Conservation (phyloP, 2,797 vertebrate species). For the Vespertilio murinus region DNA sequence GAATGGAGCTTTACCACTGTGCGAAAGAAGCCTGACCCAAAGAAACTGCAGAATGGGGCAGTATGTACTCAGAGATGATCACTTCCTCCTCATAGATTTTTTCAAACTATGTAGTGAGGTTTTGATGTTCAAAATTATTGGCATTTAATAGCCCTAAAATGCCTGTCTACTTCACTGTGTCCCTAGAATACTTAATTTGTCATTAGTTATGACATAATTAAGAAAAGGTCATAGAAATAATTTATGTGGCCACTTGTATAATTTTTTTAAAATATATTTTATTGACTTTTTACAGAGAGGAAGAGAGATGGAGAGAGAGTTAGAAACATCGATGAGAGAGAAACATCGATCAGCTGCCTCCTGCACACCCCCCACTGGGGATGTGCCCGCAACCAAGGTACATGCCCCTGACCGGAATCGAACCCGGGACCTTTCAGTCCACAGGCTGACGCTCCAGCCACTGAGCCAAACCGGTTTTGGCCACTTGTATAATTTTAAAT, state of each 20-base stretch:
- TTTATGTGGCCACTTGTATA: not conserved
- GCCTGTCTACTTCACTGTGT: not conserved
- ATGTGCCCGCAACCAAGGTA: no score
- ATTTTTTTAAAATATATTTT: constrained; percentile 39
- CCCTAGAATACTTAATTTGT: constrained; percentile 34
- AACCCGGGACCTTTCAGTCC: no score
- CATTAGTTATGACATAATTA: constrained; percentile 38
- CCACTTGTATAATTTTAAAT: not conserved
- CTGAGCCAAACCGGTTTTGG: no score
- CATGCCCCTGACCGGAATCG: no score
- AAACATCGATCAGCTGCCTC: no score
- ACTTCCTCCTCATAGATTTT: not conserved
- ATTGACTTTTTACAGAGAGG: no score
- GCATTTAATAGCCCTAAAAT: not conserved
- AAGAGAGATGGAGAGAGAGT: no score
- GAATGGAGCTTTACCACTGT: constrained; percentile 95
- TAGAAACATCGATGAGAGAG: no score
- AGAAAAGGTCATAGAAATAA: constrained; percentile 27
- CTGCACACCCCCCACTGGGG: no score
- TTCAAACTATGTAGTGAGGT: not conserved
- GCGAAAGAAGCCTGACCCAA: constrained; percentile 91
- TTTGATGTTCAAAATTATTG: not conserved
- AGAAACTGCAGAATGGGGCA: constrained; percentile 91
- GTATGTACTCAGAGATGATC: constrained; percentile 80
- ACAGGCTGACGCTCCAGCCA: no score